Evolutionary conservation across 2,888 invertebrate species (phyloP), one percentile per base, ranked within the genome.

Genomic region (Acanthoscelides obtectus): DNA sequence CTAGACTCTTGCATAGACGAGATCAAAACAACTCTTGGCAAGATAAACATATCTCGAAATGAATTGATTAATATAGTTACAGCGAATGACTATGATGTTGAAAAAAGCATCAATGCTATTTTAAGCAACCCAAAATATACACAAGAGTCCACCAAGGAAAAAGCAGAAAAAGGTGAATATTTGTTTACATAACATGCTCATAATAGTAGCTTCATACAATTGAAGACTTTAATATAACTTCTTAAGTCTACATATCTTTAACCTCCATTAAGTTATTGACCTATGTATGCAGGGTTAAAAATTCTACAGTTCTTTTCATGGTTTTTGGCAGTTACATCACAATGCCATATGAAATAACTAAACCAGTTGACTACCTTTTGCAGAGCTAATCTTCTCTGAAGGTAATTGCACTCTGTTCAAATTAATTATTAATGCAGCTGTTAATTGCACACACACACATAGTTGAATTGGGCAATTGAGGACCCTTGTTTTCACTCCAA

Each of bases 1-100:
- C 87, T 97, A 0, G 90, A 92, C 82, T 94, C 95, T 0, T 96
- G 97, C 79, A 87, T 96, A 70, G 95, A 96, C 80, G 92, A 93
- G 81, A 88, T 97, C 63, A 90, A 92, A 72, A 91, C 92, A 82
- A 90, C 95, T 6, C 87, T 96, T 69, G 96, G 95, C 4, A 93
- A 94, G 70, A 87, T 91, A 0, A 76, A 66, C 67, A 86, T 93
- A 12, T 88, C 95, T 0, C 94, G 95, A 78, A 89, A 90, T 75
- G 88, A 90, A 69, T 88, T 97, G 70, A 88, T 92, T 21, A 90
- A 92, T 77, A 90, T 92, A 67, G 90, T 95, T 27, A 85, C 96
- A 72, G 88, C 89, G 72, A 87, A 92, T 77, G 89, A 92, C 75
- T 97, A 92, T 83, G 90, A 95, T 84, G 88, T 90, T 65, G 91